Evolutionary conservation across 2,113 vertebrate species (phyloP).

Genomic region (Rhinopithecus roxellana): DNA sequence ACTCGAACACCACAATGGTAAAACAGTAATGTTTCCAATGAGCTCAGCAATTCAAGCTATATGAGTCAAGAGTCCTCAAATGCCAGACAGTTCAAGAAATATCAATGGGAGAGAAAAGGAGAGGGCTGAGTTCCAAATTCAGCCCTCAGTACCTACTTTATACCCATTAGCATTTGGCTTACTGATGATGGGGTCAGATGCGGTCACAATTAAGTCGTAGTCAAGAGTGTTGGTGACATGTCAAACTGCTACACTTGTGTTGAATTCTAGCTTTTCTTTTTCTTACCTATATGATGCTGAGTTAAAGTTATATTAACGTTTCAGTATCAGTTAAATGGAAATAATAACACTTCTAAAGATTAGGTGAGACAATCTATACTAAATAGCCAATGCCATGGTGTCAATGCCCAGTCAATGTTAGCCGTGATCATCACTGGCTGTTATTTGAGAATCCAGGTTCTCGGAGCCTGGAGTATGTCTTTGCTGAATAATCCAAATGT

Average conservation of each 20-base stretch:
- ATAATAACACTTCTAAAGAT: neutral
- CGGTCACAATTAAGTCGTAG: neutral
- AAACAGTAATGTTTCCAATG: neutral
- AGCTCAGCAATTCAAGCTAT: rapidly evolving
- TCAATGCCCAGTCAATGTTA: neutral
- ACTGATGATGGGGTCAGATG: rapidly evolving
- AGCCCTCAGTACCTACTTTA: neutral
- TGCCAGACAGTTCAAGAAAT: neutral
- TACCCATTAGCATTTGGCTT: neutral
- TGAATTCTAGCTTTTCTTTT: neutral
- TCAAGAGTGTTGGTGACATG: neutral
- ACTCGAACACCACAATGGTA: neutral
- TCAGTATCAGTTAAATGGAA: neutral
- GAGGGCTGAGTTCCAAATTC: neutral
- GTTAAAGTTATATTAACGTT: neutral
- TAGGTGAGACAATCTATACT: neutral
- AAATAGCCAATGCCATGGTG: neutral
- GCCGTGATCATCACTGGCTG: neutral
- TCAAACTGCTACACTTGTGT: neutral
- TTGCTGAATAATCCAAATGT: neutral
- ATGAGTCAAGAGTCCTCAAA: neutral
- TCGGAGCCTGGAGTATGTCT: neutral
- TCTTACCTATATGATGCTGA: neutral
- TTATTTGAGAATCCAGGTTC: neutral
- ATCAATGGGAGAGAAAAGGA: neutral